Evolutionary conservation across 1,140 invertebrate genomes (phyloP).

Genomic region (Calliphora vicina): DNA sequence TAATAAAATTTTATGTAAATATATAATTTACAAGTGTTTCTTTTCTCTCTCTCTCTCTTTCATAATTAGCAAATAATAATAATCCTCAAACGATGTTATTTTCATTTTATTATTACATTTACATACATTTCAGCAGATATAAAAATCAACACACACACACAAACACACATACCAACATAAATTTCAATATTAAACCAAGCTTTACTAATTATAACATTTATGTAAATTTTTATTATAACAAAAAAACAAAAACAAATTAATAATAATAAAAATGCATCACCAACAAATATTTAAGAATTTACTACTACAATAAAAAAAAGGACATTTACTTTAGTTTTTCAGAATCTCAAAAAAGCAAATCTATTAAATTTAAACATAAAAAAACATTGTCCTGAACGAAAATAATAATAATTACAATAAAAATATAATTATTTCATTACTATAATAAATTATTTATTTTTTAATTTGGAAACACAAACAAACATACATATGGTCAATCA

Average conservation of each 20-base stretch:
- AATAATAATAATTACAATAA: neutral
- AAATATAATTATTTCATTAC: neutral
- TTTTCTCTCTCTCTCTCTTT: too few species aligned
- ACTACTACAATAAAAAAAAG: neutral
- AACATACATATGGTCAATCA: too few species aligned
- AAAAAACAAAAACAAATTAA: neutral
- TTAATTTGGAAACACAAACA: too few species aligned
- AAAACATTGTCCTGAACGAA: neutral
- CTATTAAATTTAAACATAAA: neutral
- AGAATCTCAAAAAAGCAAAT: neutral
- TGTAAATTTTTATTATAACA: neutral
- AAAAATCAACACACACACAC: neutral
- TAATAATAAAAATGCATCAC: neutral
- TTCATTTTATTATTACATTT: neutral
- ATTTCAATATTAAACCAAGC: neutral
- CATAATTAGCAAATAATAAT: too few species aligned
- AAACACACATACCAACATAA: neutral
- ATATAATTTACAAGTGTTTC: slow-evolving; percentile 2
- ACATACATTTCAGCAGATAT: neutral
- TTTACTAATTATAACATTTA: neutral
- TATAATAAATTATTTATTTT: too few species aligned
- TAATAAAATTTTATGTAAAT: slow-evolving; percentile 3
- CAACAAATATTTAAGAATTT: neutral
- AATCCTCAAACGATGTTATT: too few species aligned
- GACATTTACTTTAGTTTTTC: neutral